Evolutionary conservation across 2,113 vertebrate species (phyloP).

Genomic region (Hylia prasina): DNA sequence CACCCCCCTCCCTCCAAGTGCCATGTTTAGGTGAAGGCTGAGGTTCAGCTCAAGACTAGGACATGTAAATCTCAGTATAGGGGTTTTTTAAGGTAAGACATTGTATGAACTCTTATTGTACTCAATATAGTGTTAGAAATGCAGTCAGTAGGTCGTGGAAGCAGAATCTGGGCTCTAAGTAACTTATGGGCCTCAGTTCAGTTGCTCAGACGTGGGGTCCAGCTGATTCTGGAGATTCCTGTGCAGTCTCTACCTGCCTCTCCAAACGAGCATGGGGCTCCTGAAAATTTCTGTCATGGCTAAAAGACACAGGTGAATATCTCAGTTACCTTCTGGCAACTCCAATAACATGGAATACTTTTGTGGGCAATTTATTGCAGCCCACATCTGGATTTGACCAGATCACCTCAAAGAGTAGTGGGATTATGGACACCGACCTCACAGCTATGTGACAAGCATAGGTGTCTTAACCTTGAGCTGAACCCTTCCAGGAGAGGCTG

Average conservation of each 20-base stretch:
- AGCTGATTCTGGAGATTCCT: not conserved
- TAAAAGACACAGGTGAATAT: not conserved
- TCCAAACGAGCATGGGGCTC: not conserved
- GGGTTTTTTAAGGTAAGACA: not conserved
- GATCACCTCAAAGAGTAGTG: not conserved
- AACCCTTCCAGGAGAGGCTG: not conserved
- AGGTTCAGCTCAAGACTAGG: not conserved
- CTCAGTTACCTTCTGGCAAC: not conserved
- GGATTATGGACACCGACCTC: not conserved
- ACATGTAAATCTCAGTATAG: not conserved
- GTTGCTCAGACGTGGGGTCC: not conserved
- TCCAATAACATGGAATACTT: not conserved
- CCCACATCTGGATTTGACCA: not conserved
- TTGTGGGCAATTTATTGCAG: not conserved
- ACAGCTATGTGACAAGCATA: accelerated
- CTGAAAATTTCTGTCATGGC: not conserved
- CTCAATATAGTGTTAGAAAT: not conserved
- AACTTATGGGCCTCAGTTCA: not conserved
- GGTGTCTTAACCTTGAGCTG: not conserved
- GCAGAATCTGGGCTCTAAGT: not conserved
- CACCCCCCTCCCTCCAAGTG: accelerated
- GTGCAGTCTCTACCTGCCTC: not conserved
- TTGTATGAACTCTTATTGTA: not conserved
- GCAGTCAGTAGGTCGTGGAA: not conserved
- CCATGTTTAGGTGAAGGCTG: not conserved